Conservation (phyloP, 2,797 vertebrate species). For the Crypturellus tataupa region DNA sequence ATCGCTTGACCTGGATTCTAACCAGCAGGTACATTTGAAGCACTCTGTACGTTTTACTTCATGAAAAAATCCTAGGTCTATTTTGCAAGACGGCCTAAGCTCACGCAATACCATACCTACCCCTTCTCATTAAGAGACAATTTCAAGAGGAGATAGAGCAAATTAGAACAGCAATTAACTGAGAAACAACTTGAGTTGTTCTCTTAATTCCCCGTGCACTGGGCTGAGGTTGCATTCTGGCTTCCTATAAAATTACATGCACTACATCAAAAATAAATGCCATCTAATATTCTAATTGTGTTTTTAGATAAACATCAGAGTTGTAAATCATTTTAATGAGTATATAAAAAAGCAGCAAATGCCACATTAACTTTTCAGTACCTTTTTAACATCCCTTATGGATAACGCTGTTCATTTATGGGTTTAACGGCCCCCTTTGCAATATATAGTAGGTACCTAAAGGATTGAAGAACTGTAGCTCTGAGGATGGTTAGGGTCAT, state of each 20-base stretch:
- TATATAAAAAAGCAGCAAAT: constrained; percentile 36
- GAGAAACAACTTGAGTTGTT: constrained; percentile 8
- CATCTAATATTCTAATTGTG: constrained; percentile 57
- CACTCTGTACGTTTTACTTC: neutral
- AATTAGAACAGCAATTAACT: constrained; percentile 49
- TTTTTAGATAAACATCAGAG: neutral
- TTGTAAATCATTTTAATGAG: constrained; percentile 59
- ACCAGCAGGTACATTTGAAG: neutral
- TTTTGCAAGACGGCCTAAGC: neutral
- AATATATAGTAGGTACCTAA: neutral
- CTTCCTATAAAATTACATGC: constrained; percentile 19
- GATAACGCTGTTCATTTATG: constrained; percentile 21
- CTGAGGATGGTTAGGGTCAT: constrained; percentile 24
- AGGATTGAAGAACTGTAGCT: constrained; percentile 15
- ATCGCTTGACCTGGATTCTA: neutral
- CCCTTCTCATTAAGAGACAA: neutral
- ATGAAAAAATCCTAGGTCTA: neutral
- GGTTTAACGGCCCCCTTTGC: neutral
- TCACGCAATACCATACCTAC: neutral
- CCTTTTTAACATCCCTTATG: constrained; percentile 27
- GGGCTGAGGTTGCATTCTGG: neutral
- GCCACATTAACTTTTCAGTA: constrained; percentile 60
- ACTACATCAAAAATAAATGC: constrained; percentile 50
- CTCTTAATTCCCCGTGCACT: neutral
- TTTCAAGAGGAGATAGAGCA: neutral